phyloP scores from a whole-genome alignment of 2,888 invertebrate species.

The Aphidius colemani region DNA sequence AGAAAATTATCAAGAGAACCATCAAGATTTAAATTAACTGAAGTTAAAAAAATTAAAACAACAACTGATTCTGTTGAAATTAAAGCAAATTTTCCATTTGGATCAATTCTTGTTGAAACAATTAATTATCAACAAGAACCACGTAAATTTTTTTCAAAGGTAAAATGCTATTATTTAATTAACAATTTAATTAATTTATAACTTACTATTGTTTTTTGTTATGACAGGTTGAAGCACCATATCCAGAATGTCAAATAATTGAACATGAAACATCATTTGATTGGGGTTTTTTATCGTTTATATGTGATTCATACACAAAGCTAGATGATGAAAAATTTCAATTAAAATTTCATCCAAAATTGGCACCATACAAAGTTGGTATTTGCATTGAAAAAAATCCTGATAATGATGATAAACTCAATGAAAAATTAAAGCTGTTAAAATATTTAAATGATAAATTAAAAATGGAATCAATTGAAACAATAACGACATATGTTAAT shows the following conservation, averaged over 20 bases:
- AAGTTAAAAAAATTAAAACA: slow-evolving; percentile 60
- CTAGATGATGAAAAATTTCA: slow-evolving; percentile 51
- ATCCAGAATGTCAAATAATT: slow-evolving; percentile 42
- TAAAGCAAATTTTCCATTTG: slow-evolving; percentile 69
- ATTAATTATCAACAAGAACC: slow-evolving; percentile 55
- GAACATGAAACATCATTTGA: slow-evolving; percentile 52
- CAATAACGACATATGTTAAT: slow-evolving; percentile 44
- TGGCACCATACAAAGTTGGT: slow-evolving; percentile 78
- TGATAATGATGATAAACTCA: slow-evolving; percentile 41
- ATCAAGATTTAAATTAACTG: slow-evolving; percentile 70
- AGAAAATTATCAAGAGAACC: slow-evolving; percentile 71
- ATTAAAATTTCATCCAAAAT: slow-evolving; percentile 70
- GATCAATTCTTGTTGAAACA: slow-evolving; percentile 68
- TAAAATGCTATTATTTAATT: slow-evolving; percentile 23
- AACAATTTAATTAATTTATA: too few species aligned
- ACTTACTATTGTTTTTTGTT: slow-evolving; percentile 28
- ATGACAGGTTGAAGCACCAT: slow-evolving; percentile 33
- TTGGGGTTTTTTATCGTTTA: slow-evolving; percentile 53
- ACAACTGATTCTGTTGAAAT: slow-evolving; percentile 66
- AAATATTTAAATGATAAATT: slow-evolving; percentile 65
- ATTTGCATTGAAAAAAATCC: slow-evolving; percentile 64
- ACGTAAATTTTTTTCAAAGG: slow-evolving; percentile 42
- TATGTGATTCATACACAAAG: slow-evolving; percentile 49
- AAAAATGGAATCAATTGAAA: slow-evolving; percentile 53
- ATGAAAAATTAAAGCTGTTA: slow-evolving; percentile 58